Base-by-base conservation (phyloP, 1,140 invertebrate species). In the Linepithema humile region DNA sequence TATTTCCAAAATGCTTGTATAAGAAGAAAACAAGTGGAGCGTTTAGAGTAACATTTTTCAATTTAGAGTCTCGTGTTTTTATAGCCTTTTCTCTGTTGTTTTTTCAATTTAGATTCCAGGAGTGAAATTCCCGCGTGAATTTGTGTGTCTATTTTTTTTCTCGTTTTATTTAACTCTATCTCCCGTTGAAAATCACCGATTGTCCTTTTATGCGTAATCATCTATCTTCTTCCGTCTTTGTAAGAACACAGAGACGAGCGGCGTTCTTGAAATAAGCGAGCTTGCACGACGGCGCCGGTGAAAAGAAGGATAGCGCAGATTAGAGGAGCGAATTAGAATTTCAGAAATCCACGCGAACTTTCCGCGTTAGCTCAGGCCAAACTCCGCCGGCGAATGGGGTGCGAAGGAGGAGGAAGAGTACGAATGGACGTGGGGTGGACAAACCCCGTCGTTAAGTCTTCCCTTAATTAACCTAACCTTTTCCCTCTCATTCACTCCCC, bases 281-380 rank as follows among this genome's bases (percentile, higher is more conserved):
- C 40, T 60, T 40, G 53, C 1, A 53, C 23, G 53, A 35, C n/a
- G 40, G 3, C 53, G 40, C 60, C 69, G 26, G 38, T 72, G 78
- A 74, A 82, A 82, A 82, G 78, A 82, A 60, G 69, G 78, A 82
- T 73, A 74, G 82, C 62, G 55, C 40, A 83, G 84, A 90, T 90
- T 89, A 89, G 85, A 57, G 55, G 73, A 60, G 55, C 29, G 70
- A 90, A 91, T 91, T 89, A 90, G 90, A 87, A 91, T 89, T 91
- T 90, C 88, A 90, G 86, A 90, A 90, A 89, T 88, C 72, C 85
- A 45, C 77, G 86, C 26, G 82, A 90, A 91, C 85, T 90, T 90
- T 88, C 55, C 48, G 65, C 89, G 89, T 91, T 90, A 86, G 83
- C 65, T 85, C 85, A 26, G 64, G 86, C 59, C 67, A 74, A 84